phyloP scores from a whole-genome alignment of 2,797 vertebrate species.

The Odontamblyopus rebecca region DNA sequence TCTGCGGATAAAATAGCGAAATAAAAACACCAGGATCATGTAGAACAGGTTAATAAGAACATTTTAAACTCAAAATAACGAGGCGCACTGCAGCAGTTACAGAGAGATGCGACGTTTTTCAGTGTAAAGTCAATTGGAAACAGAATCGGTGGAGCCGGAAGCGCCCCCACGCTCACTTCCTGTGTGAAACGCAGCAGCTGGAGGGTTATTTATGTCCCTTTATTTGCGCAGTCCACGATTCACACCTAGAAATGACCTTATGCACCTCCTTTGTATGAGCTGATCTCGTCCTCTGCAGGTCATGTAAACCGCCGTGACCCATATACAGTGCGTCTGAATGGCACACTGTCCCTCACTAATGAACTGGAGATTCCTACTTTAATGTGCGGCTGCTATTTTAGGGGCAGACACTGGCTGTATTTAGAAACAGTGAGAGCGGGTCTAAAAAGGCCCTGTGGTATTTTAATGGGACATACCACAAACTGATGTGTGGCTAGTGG shows the following conservation, averaged over 20 bases:
- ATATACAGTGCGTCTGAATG: background rate
- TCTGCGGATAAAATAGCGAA: no score
- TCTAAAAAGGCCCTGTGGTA: slow-evolving; percentile 5
- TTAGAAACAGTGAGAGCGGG: slow-evolving; percentile 8
- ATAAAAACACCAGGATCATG: no score
- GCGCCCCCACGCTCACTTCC: no score
- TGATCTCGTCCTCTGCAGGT: background rate
- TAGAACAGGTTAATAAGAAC: no score
- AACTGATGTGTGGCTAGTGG: background rate
- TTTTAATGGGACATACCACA: slow-evolving; percentile 9
- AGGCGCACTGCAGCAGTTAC: no score
- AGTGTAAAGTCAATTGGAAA: no score
- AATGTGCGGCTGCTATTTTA: slow-evolving; percentile 7
- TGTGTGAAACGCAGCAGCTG: no score
- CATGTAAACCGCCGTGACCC: slow-evolving; percentile 5
- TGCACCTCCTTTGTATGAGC: background rate
- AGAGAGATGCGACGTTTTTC: no score
- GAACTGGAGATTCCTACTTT: slow-evolving; percentile 8
- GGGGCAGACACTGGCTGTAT: slow-evolving; percentile 5
- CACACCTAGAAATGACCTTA: background rate
- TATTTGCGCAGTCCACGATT: background rate
- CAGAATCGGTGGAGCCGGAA: no score
- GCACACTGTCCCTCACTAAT: slow-evolving; percentile 2
- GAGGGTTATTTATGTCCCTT: no score
- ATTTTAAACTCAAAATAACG: no score